Conservation (phyloP, 2,797 vertebrate genomes). For the Sebastes elongatus region DNA sequence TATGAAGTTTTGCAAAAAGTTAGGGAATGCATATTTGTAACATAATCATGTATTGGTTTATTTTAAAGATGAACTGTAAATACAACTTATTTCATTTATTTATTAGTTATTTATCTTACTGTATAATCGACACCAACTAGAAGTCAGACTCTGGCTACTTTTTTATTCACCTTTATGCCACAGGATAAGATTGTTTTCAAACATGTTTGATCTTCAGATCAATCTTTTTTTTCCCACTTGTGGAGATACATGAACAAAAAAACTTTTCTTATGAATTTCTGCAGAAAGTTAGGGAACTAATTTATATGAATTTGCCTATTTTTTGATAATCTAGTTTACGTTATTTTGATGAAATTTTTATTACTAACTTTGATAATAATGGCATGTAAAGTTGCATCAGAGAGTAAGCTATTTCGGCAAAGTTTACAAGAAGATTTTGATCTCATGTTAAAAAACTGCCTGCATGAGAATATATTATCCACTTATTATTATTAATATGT, state of each 20-base stretch:
- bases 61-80: no score
- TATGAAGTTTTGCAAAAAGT: not conserved
- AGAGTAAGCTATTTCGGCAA: not conserved
- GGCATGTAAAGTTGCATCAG: not conserved
- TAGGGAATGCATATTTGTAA: no score
- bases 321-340: not conserved
- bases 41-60: no score
- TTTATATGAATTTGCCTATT: no score
- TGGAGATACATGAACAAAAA: not conserved
- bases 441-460: not conserved
- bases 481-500: not conserved
- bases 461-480: not conserved
- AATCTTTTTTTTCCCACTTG: not conserved
- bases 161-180: rapidly evolving
- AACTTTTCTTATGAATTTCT: not conserved
- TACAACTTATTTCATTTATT: not conserved
- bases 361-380: not conserved
- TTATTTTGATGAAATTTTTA: not conserved
- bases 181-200: not conserved
- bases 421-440: not conserved
- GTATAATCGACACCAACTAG: not conserved
- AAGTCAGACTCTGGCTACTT: not conserved
- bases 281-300: not conserved
- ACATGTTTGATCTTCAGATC: not conserved
- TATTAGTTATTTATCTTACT: not conserved